Evolutionary conservation across 2,888 invertebrate genomes (phyloP), one percentile per base, ranked within the genome.

Genomic region (Drosophila peninsularis): DNA sequence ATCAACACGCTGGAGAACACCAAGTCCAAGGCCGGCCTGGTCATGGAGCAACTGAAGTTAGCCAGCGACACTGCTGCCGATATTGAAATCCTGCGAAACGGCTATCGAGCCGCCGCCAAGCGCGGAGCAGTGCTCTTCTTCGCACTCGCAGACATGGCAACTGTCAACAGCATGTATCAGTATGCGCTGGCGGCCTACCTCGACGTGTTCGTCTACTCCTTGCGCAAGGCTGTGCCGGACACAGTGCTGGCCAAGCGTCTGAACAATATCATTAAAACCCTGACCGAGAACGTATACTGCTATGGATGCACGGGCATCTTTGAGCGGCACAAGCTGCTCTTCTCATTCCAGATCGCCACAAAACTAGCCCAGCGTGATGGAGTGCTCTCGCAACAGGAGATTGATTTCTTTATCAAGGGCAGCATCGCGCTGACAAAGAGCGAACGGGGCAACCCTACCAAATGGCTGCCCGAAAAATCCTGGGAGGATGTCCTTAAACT

Each of bases 291-390:
- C 89, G 95, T 98, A 0, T 98, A 98, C 88, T 96, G 96, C 87
- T 98, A 97, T 83, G 98, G 97, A 3, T 98, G 98, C 87, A 97
- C 97, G 30, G 97, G 98, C 56, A 96, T 98, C 78, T 98, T 98
- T 92, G 97, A 98, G 91, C 95, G 95, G 45, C 98, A 98, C 93
- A 98, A 98, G 91, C 93, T 98, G 36, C 93, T 98, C 24, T 98
- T 95, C 91, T 98, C 98, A 0, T 97, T 98, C 92, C 97, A 97
- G 95, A 97, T 98, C 93, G 95, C 97, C 68, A 95, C 96, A 17
- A 97, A 96, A 90, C 91, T 98, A 75, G 95, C 97, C 82, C 95
- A 96, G 91, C 96, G 95, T 80, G 93, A 94, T 9, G 94, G 93
- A 0, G 89, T 93, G 24, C 92, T 98, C 1, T 92, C 90, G 0